Base-by-base conservation (phyloP, 2,888 invertebrate genomes). In the Luffia ferchaultella region DNA sequence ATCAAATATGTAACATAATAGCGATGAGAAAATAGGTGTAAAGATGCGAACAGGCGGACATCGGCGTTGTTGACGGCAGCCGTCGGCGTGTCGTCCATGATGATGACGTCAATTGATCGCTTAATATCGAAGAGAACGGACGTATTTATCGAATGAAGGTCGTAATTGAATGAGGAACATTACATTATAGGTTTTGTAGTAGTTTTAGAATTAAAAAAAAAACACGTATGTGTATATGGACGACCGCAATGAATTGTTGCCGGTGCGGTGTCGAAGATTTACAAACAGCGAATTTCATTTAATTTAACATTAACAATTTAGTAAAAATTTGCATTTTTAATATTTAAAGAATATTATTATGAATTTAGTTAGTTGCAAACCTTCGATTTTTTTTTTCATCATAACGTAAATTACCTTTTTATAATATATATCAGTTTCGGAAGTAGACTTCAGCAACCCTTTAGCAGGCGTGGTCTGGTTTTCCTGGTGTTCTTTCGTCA, bases 381-480 rank as follows among this genome's bases (percentile, higher is more conserved):
- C n/a, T n/a, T n/a, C n/a, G n/a, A n/a, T n/a, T n/a, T n/a, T n/a
- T n/a, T n/a, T n/a, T n/a, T n/a, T n/a, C n/a, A n/a, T n/a, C n/a
- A n/a, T n/a, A 30, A 30, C 30, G 17, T 1, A 2, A 45, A 50
- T 56, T 48, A 73, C 73, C 62, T 63, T 63, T 19, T 59, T 60
- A 9, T 58, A 46, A 49, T 70, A 76, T 2, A 82, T 69, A 44
- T 80, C 76, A 2, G 67, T 68, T 53, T 83, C 80, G 0, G 77
- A 78, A 2, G 67, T 73, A 51, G 68, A 66, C 57, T 80, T 82
- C 52, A 64, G 45, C 9, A 76, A 64, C 20, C 58, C 12, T 30
- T 30, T 30, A 12, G 30, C 30, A 30, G 30, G 30, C 3, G 30
- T 30, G 30, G 3, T 30, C 12, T 12, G 30, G 12, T 12, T 30